These are phyloP conservation scores for Galerucella calmariensis DNA, from an alignment of 2,888 invertebrate genomes.

Conservation along the genomic window DNA sequence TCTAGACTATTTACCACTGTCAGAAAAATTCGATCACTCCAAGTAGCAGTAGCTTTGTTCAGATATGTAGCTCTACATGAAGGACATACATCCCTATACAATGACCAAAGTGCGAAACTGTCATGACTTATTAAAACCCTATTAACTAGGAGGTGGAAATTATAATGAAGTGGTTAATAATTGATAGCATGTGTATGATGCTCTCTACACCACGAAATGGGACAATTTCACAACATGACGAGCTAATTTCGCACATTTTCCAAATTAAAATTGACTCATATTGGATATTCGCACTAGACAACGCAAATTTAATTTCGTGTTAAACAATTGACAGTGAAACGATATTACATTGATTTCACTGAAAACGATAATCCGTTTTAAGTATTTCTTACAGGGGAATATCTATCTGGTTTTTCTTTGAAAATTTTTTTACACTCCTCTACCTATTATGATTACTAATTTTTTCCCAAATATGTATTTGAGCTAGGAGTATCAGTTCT, in stretches of 20 bases:
- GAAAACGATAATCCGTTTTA: not conserved
- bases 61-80: not conserved
- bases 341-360: not conserved
- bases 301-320: constrained; percentile 27
- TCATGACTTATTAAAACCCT: constrained; percentile 63
- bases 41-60: not conserved
- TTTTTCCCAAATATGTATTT: too few species aligned
- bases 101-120: constrained; percentile 35
- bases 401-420: too few species aligned
- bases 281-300: constrained; percentile 29
- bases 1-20: not conserved
- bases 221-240: constrained; percentile 35
- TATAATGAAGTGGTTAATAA: constrained; percentile 65
- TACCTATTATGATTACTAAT: too few species aligned
- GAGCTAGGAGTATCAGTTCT: too few species aligned
- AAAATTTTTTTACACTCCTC: too few species aligned
- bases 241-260: constrained; percentile 32
- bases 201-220: constrained; percentile 34
- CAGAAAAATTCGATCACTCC: not conserved
- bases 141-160: constrained; percentile 63
- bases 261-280: constrained; percentile 36
- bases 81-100: constrained; percentile 3
- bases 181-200: constrained; percentile 53
- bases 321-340: not conserved
- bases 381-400: not conserved